Evolutionary conservation across 2,888 invertebrate genomes (phyloP).

Genomic region (Rhingia campestris): DNA sequence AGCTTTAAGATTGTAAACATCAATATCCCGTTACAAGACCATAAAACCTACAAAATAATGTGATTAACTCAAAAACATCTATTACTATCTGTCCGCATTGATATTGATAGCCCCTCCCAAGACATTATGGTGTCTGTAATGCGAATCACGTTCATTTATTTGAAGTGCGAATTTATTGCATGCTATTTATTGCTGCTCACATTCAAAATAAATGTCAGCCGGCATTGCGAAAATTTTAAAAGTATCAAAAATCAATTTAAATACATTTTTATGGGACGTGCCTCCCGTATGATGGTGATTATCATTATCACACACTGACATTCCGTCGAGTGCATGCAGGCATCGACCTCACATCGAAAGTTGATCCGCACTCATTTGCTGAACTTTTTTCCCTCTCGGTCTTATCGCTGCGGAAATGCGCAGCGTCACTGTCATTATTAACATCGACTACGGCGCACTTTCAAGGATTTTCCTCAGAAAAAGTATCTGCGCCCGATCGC

Average conservation of each 20-base stretch:
- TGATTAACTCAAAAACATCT: background rate
- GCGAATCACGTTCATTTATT: background rate
- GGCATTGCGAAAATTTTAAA: too few relatives aligned
- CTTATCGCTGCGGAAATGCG: conserved; percentile 38
- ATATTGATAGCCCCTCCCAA: background rate
- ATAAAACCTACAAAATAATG: too few relatives aligned
- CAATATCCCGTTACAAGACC: too few relatives aligned
- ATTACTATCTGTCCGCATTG: background rate
- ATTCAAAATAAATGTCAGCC: background rate
- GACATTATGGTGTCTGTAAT: background rate
- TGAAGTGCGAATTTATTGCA: background rate
- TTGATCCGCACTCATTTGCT: conserved; percentile 39
- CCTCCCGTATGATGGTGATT: background rate
- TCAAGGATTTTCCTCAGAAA: conserved; percentile 17
- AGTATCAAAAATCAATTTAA: too few relatives aligned
- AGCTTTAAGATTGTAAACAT: too few relatives aligned
- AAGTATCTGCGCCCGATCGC: background rate
- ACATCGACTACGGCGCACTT: background rate
- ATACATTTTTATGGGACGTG: background rate
- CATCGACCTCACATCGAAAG: conserved; percentile 52
- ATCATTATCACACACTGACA: conserved; percentile 8
- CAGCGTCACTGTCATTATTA: background rate
- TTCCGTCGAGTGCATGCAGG: conserved; percentile 5
- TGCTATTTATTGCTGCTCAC: background rate
- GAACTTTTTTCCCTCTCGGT: background rate